Conservation (phyloP, 2,888 invertebrate species). For the Tribolium freemani region DNA sequence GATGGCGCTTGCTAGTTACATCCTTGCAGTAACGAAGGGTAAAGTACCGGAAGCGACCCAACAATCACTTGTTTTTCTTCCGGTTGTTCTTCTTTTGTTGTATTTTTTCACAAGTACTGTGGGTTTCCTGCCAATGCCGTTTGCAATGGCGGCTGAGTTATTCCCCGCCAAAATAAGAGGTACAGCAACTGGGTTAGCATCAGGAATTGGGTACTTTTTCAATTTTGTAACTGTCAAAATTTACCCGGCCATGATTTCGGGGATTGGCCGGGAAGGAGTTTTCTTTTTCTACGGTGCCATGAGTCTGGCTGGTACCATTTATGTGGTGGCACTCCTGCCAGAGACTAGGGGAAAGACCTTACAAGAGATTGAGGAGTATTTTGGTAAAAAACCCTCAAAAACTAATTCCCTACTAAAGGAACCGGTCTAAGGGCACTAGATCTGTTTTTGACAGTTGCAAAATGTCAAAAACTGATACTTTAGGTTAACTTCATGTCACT, state of each 20-base stretch:
- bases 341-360: slow-evolving; percentile 72
- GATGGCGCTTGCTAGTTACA: slow-evolving; percentile 68
- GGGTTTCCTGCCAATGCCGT: slow-evolving; percentile 72
- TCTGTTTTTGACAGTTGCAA: neutral
- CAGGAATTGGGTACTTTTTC: slow-evolving; percentile 69
- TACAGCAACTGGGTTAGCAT: slow-evolving; percentile 69
- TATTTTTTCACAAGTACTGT: slow-evolving; percentile 71
- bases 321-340: slow-evolving; percentile 68
- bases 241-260: slow-evolving; percentile 67
- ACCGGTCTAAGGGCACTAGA: neutral
- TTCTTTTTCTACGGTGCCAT: slow-evolving; percentile 70
- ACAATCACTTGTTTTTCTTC: slow-evolving; percentile 61
- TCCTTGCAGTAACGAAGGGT: slow-evolving; percentile 60
- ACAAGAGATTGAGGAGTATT: slow-evolving; percentile 69
- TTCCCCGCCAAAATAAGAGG: slow-evolving; percentile 71
- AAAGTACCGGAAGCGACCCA: slow-evolving; percentile 53
- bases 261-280: slow-evolving; percentile 67
- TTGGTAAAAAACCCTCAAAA: slow-evolving; percentile 56
- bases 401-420: slow-evolving; percentile 26
- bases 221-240: slow-evolving; percentile 71
- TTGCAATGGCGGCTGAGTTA: slow-evolving; percentile 72
- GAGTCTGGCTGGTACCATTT: slow-evolving; percentile 69
- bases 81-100: slow-evolving; percentile 66
- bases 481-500: too few relatives aligned
- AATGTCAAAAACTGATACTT: too few relatives aligned